Conservation (phyloP, 2,888 invertebrate genomes). For the Protonemura montana region DNA sequence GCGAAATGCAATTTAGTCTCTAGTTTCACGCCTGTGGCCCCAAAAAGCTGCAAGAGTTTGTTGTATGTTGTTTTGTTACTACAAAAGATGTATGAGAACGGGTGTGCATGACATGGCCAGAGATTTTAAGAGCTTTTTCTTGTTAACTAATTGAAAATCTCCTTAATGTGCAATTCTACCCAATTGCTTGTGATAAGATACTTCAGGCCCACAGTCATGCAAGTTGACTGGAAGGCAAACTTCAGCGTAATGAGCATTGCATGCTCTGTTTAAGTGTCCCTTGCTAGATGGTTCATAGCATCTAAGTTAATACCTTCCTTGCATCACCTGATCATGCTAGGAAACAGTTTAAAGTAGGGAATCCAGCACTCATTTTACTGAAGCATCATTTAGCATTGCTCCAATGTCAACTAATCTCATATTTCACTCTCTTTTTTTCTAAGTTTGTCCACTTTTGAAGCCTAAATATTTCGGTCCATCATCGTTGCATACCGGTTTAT, state of each 20-base stretch:
- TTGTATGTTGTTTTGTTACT: neutral
- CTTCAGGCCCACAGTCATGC: neutral
- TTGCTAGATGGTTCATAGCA: no score
- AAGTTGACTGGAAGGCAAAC: neutral
- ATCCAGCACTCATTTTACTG: neutral
- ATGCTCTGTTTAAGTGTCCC: neutral
- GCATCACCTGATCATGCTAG: neutral
- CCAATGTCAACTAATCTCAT: neutral
- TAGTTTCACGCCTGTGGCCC: neutral
- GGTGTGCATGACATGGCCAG: neutral
- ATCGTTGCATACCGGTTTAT: neutral
- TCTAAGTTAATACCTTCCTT: no score
- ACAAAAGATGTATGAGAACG: neutral
- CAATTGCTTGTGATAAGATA: neutral
- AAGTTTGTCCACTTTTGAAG: constrained; percentile 27
- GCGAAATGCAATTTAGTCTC: constrained; percentile 4
- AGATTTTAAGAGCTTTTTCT: neutral
- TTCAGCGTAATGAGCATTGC: neutral
- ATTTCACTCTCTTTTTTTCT: constrained; percentile 4
- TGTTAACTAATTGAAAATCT: neutral
- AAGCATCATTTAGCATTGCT: neutral
- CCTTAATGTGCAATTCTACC: neutral
- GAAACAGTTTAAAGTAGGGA: neutral
- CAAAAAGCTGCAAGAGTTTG: constrained; percentile 7
- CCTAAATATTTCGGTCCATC: constrained; percentile 7